Percentiles rank a stretch among this genome's conserved stretches.
Conservation (phyloP, 1,140 invertebrate genomes). For the Tetramorium simillimum region DNA sequence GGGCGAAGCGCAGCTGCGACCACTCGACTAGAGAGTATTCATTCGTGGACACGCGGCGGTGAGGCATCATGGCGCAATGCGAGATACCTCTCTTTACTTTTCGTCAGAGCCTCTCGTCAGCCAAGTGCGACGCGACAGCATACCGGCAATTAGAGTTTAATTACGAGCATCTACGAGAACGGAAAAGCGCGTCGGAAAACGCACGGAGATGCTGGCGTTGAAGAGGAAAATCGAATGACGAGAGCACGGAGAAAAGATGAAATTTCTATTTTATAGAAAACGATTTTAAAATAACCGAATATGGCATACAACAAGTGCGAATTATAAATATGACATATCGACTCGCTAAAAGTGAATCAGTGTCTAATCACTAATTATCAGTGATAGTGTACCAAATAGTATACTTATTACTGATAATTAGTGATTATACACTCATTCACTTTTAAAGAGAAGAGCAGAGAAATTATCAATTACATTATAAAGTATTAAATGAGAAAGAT, state of each 20-base stretch:
- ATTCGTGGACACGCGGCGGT: conserved; percentile 27
- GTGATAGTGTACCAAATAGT: too few relatives aligned
- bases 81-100: conserved; percentile 52
- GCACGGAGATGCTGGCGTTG: not conserved
- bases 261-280: not conserved
- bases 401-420: too few relatives aligned
- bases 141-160: conserved; percentile 69
- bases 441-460: too few relatives aligned
- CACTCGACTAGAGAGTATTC: conserved; percentile 55
- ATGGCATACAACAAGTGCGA: not conserved
- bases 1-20: conserved; percentile 41
- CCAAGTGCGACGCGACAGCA: not conserved
- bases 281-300: not conserved
- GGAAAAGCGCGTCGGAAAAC: conserved; percentile 34
- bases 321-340: not conserved
- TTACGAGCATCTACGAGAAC: conserved; percentile 56
- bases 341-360: too few relatives aligned
- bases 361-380: too few relatives aligned
- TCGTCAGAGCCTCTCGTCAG: conserved; percentile 45
- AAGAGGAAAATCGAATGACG: not conserved
- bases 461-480: not conserved
- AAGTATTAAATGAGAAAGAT: not conserved
- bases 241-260: not conserved
- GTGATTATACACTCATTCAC: too few relatives aligned
- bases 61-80: conserved; percentile 12